Base-by-base conservation (phyloP, 1,140 invertebrate genomes). In the Drosophila funebris region DNA sequence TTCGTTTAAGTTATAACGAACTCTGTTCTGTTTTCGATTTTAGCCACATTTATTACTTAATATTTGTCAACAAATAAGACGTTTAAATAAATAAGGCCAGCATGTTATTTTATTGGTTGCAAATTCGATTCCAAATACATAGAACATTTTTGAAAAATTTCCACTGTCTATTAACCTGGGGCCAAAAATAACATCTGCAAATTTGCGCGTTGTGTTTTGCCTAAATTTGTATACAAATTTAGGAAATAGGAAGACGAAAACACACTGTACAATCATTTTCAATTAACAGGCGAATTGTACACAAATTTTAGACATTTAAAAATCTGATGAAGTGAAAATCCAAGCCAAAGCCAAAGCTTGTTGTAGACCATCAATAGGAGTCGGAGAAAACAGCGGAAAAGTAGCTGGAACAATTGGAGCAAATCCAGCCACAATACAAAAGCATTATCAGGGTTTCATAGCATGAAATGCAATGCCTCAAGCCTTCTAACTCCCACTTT, bases 11-110 rank as follows among this genome's bases (percentile, higher is more conserved):
- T 9, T 14, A 56, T 22, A 48, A 41, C 56, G 39, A 33, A 37
- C 52, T 54, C 8, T 36, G 14, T 16, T 52, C 14, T 54, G 52
- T 20, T 54, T 11, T 37, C 33, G 11, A 22, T 20, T 39, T 22
- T 33, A n/a, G 31, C 18, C 52, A 37, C 16, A 50, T 46, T 70
- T 67, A 78, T 81, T 81, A 61, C 73, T 69, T 64, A 78, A 82
- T 78, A 82, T 61, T 77, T 81, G 58, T 18, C 22, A 46, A 48
- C 58, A 77, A 66, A 77, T 53, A 77, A 5, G 27, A 52, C n/a
- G 24, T 14, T n/a, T 39, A 44, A 56, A 50, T 29, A 62, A 67
- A 67, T 57, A 52, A 31, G 70, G 33, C 13, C 46, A 73, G 43
- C 31, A 58, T 69, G 69, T 73, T 54, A 41, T 64, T 56, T 64